phyloP scores from a whole-genome alignment of 2,113 vertebrate genomes.

The Anthoscopus minutus region DNA sequence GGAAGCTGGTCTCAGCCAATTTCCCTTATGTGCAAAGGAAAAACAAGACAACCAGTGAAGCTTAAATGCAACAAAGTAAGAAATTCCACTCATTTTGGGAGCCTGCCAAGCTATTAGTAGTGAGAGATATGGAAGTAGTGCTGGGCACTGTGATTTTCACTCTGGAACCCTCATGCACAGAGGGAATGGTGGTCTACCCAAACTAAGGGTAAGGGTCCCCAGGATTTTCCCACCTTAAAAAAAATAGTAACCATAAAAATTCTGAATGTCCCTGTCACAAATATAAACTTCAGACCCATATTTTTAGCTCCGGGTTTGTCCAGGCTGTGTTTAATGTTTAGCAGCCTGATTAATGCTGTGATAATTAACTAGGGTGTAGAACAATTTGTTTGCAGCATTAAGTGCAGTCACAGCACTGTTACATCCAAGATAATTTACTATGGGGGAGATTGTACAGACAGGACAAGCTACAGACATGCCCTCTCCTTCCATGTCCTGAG shows the following conservation, averaged over 20 bases:
- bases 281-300: background rate
- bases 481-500: background rate
- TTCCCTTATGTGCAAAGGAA: background rate
- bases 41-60: background rate
- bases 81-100: background rate
- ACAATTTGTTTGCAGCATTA: slow-evolving; percentile 44
- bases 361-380: slow-evolving; percentile 51
- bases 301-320: slow-evolving; percentile 4
- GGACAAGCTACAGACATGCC: background rate
- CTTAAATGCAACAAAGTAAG: background rate
- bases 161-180: fast-evolving
- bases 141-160: background rate
- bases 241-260: background rate
- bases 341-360: slow-evolving; percentile 54
- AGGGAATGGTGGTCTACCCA: background rate
- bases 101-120: background rate
- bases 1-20: fast-evolving
- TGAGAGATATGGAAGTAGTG: background rate
- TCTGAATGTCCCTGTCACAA: background rate
- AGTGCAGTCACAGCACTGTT: background rate
- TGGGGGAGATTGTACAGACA: background rate
- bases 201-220: background rate
- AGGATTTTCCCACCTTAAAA: background rate
- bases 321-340: background rate
- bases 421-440: slow-evolving; percentile 18